Percentiles rank a stretch among this genome's conserved stretches.
Conservation (phyloP, 2,888 invertebrate species). For the Drosophila lutescens region DNA sequence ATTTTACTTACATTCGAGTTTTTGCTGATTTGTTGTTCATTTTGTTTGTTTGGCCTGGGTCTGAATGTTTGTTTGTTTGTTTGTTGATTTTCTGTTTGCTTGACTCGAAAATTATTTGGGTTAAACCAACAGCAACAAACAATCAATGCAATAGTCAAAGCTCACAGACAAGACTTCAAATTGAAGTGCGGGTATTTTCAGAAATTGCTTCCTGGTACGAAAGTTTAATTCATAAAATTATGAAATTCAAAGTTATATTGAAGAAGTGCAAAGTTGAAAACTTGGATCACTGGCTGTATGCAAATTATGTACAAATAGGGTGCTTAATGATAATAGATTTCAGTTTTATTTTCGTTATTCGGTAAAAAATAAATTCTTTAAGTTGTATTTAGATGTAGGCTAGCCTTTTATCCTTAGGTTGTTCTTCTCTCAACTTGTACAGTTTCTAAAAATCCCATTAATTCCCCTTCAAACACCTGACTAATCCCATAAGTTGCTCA, state of each 20-base stretch:
- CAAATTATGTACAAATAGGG: neutral
- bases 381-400: neutral
- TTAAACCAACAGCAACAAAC: constrained; percentile 69
- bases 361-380: neutral
- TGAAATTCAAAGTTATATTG: constrained; percentile 16
- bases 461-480: constrained; percentile 29
- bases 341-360: neutral
- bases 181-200: constrained; percentile 17
- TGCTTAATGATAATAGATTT: neutral
- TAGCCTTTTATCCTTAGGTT: neutral
- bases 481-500: constrained; percentile 31
- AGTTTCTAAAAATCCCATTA: constrained; percentile 19
- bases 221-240: constrained; percentile 14
- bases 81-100: constrained; percentile 78
- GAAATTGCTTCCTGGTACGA: constrained; percentile 24
- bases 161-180: constrained; percentile 21
- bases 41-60: constrained; percentile 53
- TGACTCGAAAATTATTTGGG: constrained; percentile 77
- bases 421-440: neutral
- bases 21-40: constrained; percentile 70
- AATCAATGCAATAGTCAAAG: constrained; percentile 66
- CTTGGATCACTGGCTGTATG: neutral
- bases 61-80: constrained; percentile 55
- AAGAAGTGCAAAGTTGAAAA: constrained; percentile 11
- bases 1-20: constrained; percentile 57